These are phyloP conservation scores for Synanthedon myopaeformis DNA, from an alignment of 2,888 invertebrate genomes.

Conservation along the genomic window DNA sequence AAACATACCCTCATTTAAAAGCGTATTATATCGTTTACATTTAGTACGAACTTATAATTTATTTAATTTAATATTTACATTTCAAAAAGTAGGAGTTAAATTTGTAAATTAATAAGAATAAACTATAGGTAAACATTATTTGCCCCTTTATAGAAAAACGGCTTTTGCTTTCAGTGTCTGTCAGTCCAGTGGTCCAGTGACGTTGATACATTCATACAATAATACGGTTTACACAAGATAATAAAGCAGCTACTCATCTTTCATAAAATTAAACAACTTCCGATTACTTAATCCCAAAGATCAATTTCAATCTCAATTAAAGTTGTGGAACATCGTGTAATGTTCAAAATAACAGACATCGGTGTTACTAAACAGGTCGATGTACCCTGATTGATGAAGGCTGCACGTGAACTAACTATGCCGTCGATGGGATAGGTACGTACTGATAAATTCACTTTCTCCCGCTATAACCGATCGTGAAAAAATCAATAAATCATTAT, in stretches of 20 bases:
- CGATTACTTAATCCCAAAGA: conserved; percentile 4
- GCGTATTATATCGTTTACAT: too few species aligned
- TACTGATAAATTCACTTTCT: conserved; percentile 42
- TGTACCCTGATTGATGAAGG: conserved; percentile 28
- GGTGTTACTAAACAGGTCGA: neutral
- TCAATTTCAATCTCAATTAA: conserved; percentile 7
- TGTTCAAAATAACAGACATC: conserved; percentile 2
- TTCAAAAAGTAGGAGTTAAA: too few species aligned
- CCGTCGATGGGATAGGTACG: conserved; percentile 14
- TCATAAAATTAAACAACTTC: conserved; percentile 4
- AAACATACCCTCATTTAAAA: neutral
- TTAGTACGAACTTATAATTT: too few species aligned
- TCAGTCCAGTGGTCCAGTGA: too few species aligned
- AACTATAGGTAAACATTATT: too few species aligned
- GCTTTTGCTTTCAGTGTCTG: too few species aligned
- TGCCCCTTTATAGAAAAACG: too few species aligned
- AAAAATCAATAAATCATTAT: conserved; percentile 16
- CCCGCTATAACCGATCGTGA: conserved; percentile 26
- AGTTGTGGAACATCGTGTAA: conserved; percentile 7
- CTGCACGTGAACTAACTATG: conserved; percentile 46
- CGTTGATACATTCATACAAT: too few species aligned
- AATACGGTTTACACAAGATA: too few species aligned
- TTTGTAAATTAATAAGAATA: too few species aligned
- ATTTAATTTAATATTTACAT: too few species aligned
- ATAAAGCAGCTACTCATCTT: too few species aligned